phyloP scores from a whole-genome alignment of 2,797 vertebrate species.

The Orientallactaga sibirica region DNA sequence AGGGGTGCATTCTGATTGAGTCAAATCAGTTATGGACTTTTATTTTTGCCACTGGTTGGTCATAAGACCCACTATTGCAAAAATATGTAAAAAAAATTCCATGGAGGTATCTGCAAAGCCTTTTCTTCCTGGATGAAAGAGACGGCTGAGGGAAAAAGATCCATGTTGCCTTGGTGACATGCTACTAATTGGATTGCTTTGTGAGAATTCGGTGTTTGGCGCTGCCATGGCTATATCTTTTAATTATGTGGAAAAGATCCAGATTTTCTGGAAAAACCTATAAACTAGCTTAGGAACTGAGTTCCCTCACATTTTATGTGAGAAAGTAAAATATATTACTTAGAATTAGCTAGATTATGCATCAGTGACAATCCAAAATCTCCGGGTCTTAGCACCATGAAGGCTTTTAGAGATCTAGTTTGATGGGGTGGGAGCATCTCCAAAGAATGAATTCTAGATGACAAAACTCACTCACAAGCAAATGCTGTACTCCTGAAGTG shows the following conservation, averaged over 20 bases:
- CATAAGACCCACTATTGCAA: not conserved
- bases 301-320: not conserved
- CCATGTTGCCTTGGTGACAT: not conserved
- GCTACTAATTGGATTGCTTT: not conserved
- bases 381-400: not conserved
- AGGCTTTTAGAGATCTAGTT: not conserved
- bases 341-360: not conserved
- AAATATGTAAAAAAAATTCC: not conserved
- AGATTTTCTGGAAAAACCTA: not conserved
- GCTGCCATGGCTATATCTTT: not conserved
- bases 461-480: not conserved
- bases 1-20: not conserved
- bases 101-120: not conserved
- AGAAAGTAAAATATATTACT: not conserved
- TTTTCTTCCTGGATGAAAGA: slow-evolving; percentile 2
- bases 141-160: not conserved
- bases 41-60: slow-evolving; percentile 14
- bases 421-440: not conserved
- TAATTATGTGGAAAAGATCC: not conserved
- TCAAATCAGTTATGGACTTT: slow-evolving; percentile 16
- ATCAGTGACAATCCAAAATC: slow-evolving; percentile 5
- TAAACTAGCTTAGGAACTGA: not conserved
- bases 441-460: not conserved
- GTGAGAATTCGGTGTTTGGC: not conserved
- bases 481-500: not conserved